Conservation (phyloP, 2,888 invertebrate genomes). For the Ectemnius continuus region DNA sequence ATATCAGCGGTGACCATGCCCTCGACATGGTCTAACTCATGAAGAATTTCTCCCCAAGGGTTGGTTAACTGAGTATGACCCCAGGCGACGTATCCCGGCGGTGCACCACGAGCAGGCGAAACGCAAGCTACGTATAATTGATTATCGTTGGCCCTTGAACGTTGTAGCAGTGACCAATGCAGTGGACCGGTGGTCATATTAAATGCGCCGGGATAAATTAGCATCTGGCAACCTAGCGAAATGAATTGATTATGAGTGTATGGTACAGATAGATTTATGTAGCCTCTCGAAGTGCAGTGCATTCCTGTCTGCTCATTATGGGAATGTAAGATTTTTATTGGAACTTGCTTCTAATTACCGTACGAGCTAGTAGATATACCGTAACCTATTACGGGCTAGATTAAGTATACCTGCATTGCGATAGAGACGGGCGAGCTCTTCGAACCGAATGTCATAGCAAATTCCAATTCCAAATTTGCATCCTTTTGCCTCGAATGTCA, state of each 20-base stretch:
- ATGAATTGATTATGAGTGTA: slow-evolving; percentile 17
- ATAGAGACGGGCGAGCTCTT: slow-evolving; percentile 90
- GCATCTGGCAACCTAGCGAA: slow-evolving; percentile 86
- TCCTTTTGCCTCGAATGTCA: slow-evolving; percentile 85
- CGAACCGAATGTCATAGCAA: slow-evolving; percentile 96
- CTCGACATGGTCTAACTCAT: slow-evolving; percentile 85
- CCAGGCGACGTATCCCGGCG: slow-evolving; percentile 90
- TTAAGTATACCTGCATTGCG: slow-evolving; percentile 79
- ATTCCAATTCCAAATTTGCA: slow-evolving; percentile 93
- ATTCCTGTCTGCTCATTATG: no score
- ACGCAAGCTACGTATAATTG: slow-evolving; percentile 92
- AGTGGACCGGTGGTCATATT: slow-evolving; percentile 97
- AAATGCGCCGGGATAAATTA: slow-evolving; percentile 96
- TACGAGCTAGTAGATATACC: no score
- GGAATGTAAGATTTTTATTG: no score
- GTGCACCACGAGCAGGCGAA: slow-evolving; percentile 88
- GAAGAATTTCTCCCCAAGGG: slow-evolving; percentile 90
- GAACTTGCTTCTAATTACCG: no score
- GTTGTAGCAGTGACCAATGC: slow-evolving; percentile 93
- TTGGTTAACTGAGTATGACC: slow-evolving; percentile 91
- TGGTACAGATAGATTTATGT: not conserved
- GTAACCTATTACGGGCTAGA: slow-evolving; percentile 6
- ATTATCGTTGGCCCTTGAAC: slow-evolving; percentile 91
- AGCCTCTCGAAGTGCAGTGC: not conserved
- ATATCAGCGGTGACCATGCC: slow-evolving; percentile 87